Base-by-base conservation (phyloP, 1,140 invertebrate species). In the Drosophila pallidifrons region DNA sequence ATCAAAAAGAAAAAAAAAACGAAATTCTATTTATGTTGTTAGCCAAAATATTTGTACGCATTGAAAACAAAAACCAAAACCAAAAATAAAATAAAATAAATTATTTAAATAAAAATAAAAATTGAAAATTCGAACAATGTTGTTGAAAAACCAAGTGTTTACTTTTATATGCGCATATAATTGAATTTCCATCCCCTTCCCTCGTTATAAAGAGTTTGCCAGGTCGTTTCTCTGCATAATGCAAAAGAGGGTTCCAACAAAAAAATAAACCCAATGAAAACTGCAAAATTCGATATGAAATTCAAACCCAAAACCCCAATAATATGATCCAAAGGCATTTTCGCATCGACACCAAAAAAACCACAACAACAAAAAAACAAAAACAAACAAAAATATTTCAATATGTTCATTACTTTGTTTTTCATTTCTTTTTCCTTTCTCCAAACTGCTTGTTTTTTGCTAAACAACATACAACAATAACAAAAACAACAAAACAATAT, bases 321-420 rank as follows among this genome's bases (percentile, higher is more conserved):
- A 16, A 35, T 38, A 32, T 38, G 43, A 78, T 46, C 49, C 51
- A 79, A 79, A 76, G 68, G 75, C 81, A 82, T 82, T 86, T 79
- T 82, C 68, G 76, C 54, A 87, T 73, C 82, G 49, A 77, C 70
- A 49, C 79, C 32, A 67, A 25, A 25, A 25, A 25, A 25, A 64
- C 52, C 64, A 79, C 55, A 57, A 69, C 51, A 55, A 55, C 30
- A 54, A 46, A 63, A 80, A 77, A 82, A 63, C 58, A 74, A 77
- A 49, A 72, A 79, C 79, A n/a, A 43, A 57, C 43, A 70, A 89
- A 89, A 77, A 89, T 89, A 89, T 89, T 78, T 89, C 85, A 89
- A 89, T 64, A 85, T 89, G 75, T 89, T 89, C 81, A 89, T 89
- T 89, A 89, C 85, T 85, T 88, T 88, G 85, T 89, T 88, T 89